Evolutionary conservation across 2,888 invertebrate genomes (phyloP), one percentile per base, ranked within the genome.

Genomic region (Brachynemurus nebulosus): DNA sequence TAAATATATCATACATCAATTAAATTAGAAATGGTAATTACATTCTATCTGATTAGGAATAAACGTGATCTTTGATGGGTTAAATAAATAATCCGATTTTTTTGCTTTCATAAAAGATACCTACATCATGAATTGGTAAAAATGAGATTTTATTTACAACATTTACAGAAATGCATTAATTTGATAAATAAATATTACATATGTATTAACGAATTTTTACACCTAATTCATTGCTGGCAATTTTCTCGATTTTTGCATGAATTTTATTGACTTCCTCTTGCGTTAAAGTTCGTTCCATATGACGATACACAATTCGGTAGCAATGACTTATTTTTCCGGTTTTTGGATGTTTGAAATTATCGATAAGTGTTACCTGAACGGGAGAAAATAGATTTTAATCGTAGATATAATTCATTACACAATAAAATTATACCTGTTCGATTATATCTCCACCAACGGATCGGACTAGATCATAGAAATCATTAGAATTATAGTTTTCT

Each of bases 401-500:
- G 21, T 16, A 21, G 6, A 48, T 51, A 16, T 14, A 34, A 21
- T 4, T 37, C 17, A 18, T 8, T 14, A 11, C 14, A 8, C 4
- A 25, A 25, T 19, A 16, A 16, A 41, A 42, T 8, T 42, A 20
- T 21, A 85, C 84, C 75, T 91, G 93, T 67, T 98, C 98, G 38
- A 98, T 75, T n/a, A 86, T 67, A 65, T 96, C 93, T 1, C 90
- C 92, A 2, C 86, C 96, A 42, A 91, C 63, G 50, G 77, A 77
- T 50, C 97, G 74, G 1, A 89, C 93, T 48, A 97, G 62, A 61
- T 97, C 96, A 63, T 91, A 95, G 59, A 92, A 90, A 66, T 92
- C 90, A 63, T 88, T 86, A 40, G 72, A 67, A n/a, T 71, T 72
- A 62, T 79, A 90, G 4, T 70, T 69, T 17, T 71, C 54, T 2